Percentiles rank a stretch among this genome's conserved stretches.
Evolutionary conservation across 1,140 invertebrate genomes (phyloP).

Genomic region (Neelides sp.): DNA sequence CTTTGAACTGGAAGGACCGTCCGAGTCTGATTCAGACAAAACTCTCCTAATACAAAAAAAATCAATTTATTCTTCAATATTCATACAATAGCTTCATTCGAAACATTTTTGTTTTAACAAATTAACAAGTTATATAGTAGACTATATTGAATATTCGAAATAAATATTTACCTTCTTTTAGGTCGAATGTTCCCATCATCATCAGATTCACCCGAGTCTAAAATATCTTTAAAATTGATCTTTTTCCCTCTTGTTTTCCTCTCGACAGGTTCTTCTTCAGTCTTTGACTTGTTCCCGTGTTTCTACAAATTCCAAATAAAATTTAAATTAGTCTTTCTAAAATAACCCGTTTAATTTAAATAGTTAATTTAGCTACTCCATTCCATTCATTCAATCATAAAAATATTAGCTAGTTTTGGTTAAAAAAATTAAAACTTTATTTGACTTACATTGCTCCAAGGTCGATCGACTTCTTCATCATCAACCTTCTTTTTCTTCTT

Average conservation of each 20-base stretch:
- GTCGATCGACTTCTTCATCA: slow-evolving; percentile 27
- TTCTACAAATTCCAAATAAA: slow-evolving; percentile 11
- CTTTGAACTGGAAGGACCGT: slow-evolving; percentile 39
- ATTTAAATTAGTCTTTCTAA: too few species aligned
- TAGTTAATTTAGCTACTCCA: too few species aligned
- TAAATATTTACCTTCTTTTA: slow-evolving; percentile 47
- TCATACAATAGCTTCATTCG: not conserved
- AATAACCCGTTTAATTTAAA: too few species aligned
- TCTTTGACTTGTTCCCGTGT: slow-evolving; percentile 31
- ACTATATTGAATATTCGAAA: too few species aligned
- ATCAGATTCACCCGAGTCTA: slow-evolving; percentile 40
- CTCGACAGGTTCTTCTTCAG: slow-evolving; percentile 36
- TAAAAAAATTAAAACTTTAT: slow-evolving; percentile 5
- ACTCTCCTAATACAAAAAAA: slow-evolving; percentile 24
- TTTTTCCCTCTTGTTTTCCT: slow-evolving; percentile 52
- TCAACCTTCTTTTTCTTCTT: slow-evolving; percentile 23
- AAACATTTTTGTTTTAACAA: not conserved
- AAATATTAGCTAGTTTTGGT: not conserved
- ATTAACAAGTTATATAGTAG: too few species aligned
- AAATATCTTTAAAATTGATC: slow-evolving; percentile 55
- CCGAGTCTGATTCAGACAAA: slow-evolving; percentile 39
- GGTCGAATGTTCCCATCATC: slow-evolving; percentile 30
- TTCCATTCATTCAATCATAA: too few species aligned
- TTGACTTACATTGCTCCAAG: slow-evolving; percentile 17
- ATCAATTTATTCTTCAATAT: slow-evolving; percentile 9